phyloP scores from a whole-genome alignment of 2,888 invertebrate genomes.

The Dynastes tityus region DNA sequence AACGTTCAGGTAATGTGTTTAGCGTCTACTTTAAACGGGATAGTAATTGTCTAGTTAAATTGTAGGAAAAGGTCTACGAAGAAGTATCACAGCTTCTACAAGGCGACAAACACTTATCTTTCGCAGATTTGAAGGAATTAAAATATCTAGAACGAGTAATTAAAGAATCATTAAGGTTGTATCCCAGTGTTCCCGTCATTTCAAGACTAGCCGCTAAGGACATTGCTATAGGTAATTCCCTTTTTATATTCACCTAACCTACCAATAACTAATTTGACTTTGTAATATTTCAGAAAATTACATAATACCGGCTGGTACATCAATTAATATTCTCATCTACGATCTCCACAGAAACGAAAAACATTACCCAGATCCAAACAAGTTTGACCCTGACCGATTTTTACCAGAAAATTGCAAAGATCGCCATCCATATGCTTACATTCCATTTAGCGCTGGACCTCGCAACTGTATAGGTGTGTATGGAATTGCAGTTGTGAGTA shows the following conservation, averaged over 20 bases:
- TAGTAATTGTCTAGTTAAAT: background rate
- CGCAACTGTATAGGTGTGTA: conserved; percentile 76
- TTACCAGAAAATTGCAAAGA: conserved; percentile 79
- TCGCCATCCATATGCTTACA: conserved; percentile 82
- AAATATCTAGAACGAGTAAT: conserved; percentile 45
- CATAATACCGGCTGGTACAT: background rate
- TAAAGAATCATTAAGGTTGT: conserved; percentile 46
- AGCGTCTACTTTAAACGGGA: background rate
- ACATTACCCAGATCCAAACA: conserved; percentile 75
- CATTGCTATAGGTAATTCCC: conserved; percentile 36
- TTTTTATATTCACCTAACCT: too few species aligned
- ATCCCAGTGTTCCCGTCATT: conserved; percentile 37
- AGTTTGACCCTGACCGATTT: conserved; percentile 84
- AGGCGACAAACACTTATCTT: conserved; percentile 7
- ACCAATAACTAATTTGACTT: too few species aligned
- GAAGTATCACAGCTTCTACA: conserved; percentile 16
- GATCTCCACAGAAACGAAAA: conserved; percentile 77
- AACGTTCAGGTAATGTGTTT: conserved; percentile 54
- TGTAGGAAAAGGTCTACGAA: conserved; percentile 31
- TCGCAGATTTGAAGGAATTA: conserved; percentile 33
- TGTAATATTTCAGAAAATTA: conserved; percentile 4
- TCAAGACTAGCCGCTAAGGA: conserved; percentile 29
- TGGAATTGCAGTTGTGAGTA: too few species aligned
- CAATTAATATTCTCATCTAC: conserved; percentile 52
- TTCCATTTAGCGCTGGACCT: conserved; percentile 84